Percentiles rank a stretch among this genome's conserved stretches.
These are phyloP conservation scores for Caranx ignobilis DNA, from an alignment of 2,113 vertebrate genomes.

Conservation along the genomic window DNA sequence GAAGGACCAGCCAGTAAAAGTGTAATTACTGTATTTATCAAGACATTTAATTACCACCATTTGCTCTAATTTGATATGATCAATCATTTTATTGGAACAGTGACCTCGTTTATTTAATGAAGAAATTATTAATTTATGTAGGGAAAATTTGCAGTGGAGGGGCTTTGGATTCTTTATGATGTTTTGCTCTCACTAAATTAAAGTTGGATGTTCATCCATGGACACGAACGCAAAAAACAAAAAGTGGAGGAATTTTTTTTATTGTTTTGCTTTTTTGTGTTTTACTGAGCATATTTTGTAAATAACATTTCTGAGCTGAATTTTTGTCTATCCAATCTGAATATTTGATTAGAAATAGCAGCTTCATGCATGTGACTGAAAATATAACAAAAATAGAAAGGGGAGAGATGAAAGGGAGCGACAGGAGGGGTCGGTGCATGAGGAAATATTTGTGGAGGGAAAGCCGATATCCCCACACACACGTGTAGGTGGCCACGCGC, in stretches of 20 bases:
- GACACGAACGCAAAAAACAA: background rate
- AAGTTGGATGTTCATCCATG: background rate
- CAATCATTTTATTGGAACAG: background rate
- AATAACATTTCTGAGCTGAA: background rate
- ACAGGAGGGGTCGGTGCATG: constrained; percentile 28
- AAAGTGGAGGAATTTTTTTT: background rate
- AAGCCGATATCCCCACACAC: constrained; percentile 73
- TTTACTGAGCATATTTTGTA: constrained; percentile 2
- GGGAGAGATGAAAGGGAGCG: constrained; percentile 6
- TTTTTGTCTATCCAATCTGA: background rate
- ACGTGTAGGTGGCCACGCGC: constrained; percentile 54
- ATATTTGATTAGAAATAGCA: constrained; percentile 4
- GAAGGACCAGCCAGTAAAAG: constrained; percentile 18
- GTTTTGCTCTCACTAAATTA: background rate
- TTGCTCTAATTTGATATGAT: constrained; percentile 2
- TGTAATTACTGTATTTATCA: background rate
- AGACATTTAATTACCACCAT: background rate
- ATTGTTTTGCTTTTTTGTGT: background rate
- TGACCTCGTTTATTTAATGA: constrained; percentile 21
- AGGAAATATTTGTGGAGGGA: constrained; percentile 70
- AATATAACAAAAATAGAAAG: constrained; percentile 2
- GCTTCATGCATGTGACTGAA: constrained; percentile 9
- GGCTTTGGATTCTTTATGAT: background rate
- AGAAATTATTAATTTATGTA: background rate
- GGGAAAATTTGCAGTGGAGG: background rate